Evolutionary conservation across 2,888 invertebrate genomes (phyloP).

Genomic region (Cheiracanthium punctorium): DNA sequence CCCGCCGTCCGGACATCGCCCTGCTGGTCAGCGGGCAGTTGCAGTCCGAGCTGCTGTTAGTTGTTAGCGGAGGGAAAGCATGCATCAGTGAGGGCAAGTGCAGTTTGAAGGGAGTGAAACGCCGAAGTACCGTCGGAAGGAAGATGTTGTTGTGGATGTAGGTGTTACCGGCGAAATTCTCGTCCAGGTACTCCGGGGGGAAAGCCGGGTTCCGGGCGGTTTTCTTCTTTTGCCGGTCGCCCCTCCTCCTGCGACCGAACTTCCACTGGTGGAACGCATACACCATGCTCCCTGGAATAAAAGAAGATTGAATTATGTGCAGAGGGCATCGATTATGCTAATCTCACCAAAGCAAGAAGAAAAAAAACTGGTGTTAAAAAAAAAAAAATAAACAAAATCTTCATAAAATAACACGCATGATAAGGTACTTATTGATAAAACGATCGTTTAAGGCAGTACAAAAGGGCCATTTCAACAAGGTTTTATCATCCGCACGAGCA

Average conservation of each 20-base stretch:
- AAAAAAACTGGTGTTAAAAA: not conserved
- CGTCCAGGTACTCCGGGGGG: conserved; percentile 53
- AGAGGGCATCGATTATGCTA: no score
- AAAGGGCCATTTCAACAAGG: no score
- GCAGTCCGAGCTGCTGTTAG: not conserved
- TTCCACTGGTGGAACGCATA: conserved; percentile 56
- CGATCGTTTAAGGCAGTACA: no score
- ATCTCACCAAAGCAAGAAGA: not conserved
- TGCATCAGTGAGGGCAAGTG: not conserved
- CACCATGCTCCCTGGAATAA: conserved; percentile 38
- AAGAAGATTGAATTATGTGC: no score
- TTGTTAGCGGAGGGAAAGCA: not conserved
- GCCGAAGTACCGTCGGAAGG: conserved; percentile 38
- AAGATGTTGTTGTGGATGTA: conserved; percentile 65
- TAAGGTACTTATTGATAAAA: no score
- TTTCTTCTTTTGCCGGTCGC: conserved; percentile 29
- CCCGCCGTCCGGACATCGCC: no score
- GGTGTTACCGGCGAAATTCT: conserved; percentile 53
- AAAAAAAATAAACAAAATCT: no score
- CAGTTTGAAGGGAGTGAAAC: not conserved
- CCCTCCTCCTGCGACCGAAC: conserved; percentile 18
- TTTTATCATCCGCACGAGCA: no score
- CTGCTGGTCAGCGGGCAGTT: no score
- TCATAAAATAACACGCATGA: no score
- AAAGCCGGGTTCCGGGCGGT: conserved; percentile 7